Base-by-base conservation (phyloP, 2,888 invertebrate species). In the Leuctra nigra region DNA sequence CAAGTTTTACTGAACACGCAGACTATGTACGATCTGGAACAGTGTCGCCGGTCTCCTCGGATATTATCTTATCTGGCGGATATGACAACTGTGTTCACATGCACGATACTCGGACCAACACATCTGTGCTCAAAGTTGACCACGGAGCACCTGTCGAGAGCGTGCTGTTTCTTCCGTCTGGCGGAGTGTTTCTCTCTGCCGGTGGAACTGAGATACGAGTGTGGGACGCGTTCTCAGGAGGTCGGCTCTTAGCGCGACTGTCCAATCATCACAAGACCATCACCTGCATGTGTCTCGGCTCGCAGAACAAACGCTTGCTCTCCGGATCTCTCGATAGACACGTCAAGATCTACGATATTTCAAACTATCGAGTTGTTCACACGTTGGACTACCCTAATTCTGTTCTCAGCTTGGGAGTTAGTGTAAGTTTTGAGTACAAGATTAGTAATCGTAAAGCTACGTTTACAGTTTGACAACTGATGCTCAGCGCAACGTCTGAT, bases 211-310 rank as follows among this genome's bases (percentile, higher is more conserved):
- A 89, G 70, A 84, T 96, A 4, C 86, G 87, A 72, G 87, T 98
- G 0, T 98, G 96, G 96, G 97, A 98, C 71, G 83, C 87, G 4
- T 79, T 94, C 53, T 83, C 89, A 62, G 92, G 93, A 24, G 95
- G 95, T 9, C 86, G 87, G 69, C 74, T 92, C 55, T 70, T 98
- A 22, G 85, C 91, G 1, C 84, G 83, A 65, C 81, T 98, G 61
- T 87, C 87, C 1, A 88, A 92, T 65, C 98, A 99, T 73, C 94
- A 96, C 72, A 98, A 98, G 77, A 93, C 96, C 0, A 85, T 98
- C 1, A 98, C 95, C 0, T 87, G 89, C 62, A 70, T 98, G 50
- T 77, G 83, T 62, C 78, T 96, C 60, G 90, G 90, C 22, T 87
- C 86, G 41, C 83, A 89, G 67, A 87, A 88, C 22, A 86, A 83